Base-by-base conservation (phyloP, 2,888 invertebrate genomes). In the Ophioninae sp. region DNA sequence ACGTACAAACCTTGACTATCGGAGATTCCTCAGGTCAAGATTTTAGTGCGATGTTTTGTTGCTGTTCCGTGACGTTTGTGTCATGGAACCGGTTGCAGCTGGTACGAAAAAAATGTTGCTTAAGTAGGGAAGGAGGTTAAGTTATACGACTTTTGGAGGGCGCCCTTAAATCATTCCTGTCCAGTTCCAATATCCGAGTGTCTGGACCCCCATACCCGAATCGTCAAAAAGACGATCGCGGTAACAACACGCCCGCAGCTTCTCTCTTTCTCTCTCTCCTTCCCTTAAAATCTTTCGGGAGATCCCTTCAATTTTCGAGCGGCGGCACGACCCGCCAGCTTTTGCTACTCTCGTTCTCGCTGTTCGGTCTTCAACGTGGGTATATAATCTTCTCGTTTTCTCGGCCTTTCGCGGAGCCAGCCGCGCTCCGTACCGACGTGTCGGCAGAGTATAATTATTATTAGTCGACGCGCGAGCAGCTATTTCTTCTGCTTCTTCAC, bases 321-420 rank as follows among this genome's bases (percentile, higher is more conserved):
- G 79, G 76, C 77, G 10, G 59, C 64, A 68, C 64, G 73, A 22
- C 59, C 59, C 51, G 71, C 65, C 67, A 37, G 76, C 76, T 71
- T 64, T 68, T 81, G 84, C 78, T 73, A 69, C 81, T 81, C 67
- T 75, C 76, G 71, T 73, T 75, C 78, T 20, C 58, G 41, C 61
- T 75, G 75, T 76, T 79, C 75, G 63, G 51, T 76, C 79, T 79
- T 79, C 39, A 59, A 61, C 75, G 20, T 23, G 65, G 73, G 58
- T 72, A 39, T 84, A 73, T 84, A 84, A 84, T 84, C 84, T 84
- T 84, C 84, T 84, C 81, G 84, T 84, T 84, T 84, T 79, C 84
- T 79, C 76, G 71, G 58, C 37, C 56, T 37, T 76, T 84, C 81
- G 51, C 51, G 79, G 79, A 73, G 30, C 67, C 56, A 73, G 79